These are phyloP conservation scores for Lasius platythorax DNA, from an alignment of 2,888 invertebrate species.

Conservation along the genomic window DNA sequence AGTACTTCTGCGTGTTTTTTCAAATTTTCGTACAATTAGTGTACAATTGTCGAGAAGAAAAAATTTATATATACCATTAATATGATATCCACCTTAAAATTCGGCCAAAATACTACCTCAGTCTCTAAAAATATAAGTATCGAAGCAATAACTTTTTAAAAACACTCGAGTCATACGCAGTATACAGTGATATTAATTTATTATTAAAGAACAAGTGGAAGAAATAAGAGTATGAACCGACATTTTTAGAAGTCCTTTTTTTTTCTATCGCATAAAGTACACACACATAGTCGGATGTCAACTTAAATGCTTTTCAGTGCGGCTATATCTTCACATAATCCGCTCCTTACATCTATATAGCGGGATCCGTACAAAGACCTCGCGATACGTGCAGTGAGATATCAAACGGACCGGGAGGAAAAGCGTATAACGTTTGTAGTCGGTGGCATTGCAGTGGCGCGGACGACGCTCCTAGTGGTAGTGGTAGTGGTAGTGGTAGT, in stretches of 20 bases:
- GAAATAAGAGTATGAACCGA: background rate
- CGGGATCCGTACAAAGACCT: constrained; percentile 5
- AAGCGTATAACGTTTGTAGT: constrained; percentile 45
- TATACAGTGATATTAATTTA: background rate
- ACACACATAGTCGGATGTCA: background rate
- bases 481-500: constrained; percentile 39
- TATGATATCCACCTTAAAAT: background rate
- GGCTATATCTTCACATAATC: constrained; percentile 30
- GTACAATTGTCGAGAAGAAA: background rate
- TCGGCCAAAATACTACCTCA: background rate
- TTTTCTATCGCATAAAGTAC: background rate
- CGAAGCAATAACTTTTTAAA: background rate
- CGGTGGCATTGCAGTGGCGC: constrained; percentile 70
- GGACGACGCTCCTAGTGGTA: constrained; percentile 29
- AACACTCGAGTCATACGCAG: background rate
- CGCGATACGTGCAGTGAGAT: constrained; percentile 64
- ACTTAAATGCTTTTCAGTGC: constrained; percentile 3
- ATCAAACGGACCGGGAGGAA: constrained; percentile 66
- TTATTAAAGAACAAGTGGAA: background rate
- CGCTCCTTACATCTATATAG: constrained; percentile 47
- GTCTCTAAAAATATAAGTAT: background rate
- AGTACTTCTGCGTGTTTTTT: background rate
- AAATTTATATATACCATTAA: background rate
- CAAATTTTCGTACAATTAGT: background rate
- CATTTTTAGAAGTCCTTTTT: background rate